phyloP scores from a whole-genome alignment of 2,113 vertebrate species.

The Platysternon megacephalum region DNA sequence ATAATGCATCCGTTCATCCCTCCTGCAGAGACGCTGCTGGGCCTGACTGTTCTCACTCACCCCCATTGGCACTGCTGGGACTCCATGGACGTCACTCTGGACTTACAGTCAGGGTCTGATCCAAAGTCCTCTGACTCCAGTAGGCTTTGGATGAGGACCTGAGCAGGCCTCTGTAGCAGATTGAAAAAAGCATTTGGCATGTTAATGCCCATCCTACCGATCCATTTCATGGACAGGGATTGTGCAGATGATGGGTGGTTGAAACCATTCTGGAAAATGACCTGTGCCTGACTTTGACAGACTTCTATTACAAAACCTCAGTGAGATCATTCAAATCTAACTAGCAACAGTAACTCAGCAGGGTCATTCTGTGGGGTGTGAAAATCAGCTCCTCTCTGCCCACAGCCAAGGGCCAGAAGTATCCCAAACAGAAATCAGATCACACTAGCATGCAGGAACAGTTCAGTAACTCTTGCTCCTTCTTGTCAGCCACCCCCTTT shows the following conservation, averaged over 20 bases:
- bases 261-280: accelerated
- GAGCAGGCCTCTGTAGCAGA: accelerated
- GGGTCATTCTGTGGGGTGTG: neutral
- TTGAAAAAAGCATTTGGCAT: neutral
- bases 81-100: neutral
- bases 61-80: accelerated
- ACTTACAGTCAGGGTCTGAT: accelerated
- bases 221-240: accelerated
- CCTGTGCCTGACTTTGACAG: neutral
- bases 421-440: neutral
- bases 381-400: neutral
- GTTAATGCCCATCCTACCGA: accelerated
- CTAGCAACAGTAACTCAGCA: neutral
- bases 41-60: neutral
- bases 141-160: accelerated
- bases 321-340: neutral
- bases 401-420: too few relatives aligned
- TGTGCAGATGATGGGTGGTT: neutral
- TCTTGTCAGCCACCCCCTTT: neutral
- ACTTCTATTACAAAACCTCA: neutral
- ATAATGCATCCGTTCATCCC: neutral
- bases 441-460: neutral
- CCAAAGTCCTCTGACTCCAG: neutral
- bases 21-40: neutral
- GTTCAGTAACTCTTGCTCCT: neutral